Evolutionary conservation across 2,888 invertebrate species (phyloP), one percentile per base, ranked within the genome.

Genomic region (Nineta flava): DNA sequence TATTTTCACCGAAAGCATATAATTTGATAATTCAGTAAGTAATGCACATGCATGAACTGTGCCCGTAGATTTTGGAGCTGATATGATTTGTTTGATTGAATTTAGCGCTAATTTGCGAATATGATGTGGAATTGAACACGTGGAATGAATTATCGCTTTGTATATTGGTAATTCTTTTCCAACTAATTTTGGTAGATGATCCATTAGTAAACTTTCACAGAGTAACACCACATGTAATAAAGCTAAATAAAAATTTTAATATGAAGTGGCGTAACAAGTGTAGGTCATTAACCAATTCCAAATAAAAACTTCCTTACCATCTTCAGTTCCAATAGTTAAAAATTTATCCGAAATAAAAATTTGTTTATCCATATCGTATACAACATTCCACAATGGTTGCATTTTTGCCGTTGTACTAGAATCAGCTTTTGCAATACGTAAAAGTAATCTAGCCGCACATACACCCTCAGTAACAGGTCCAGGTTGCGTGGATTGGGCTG

Each of bases 331-430:
- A 9, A 80, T 72, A 12, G 77, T 62, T 40, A 94, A 69, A 62
- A 84, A 84, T 59, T 88, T 83, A 56, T 93, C 92, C 48, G 86
- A 83, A 44, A 90, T 75, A 63, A 93, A 83, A 51, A 84, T 70
- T 60, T 85, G 85, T 59, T 84, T 86, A 50, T 86, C 82, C 59
- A 79, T 73, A 64, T 87, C 86, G 40, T 77, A 61, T n/a, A 87
- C 67, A 45, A 81, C 71, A 38, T 71, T 75, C 86, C 88, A 87
- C 56, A 84, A 68, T 38, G 70, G 65, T 34, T 68, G 69, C 46
- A 77, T 67, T 55, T 71, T 70, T n/a, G 62, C 56, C 41, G 69
- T 70, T 41, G 65, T 62, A 48, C 72, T 65, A 41, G 66, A 70
- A 50, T 73, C 71, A 48, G 72, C 68, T 16, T 71, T 71, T 21